Evolutionary conservation across 2,113 vertebrate species (phyloP).

Genomic region (Plestiodon gilberti): DNA sequence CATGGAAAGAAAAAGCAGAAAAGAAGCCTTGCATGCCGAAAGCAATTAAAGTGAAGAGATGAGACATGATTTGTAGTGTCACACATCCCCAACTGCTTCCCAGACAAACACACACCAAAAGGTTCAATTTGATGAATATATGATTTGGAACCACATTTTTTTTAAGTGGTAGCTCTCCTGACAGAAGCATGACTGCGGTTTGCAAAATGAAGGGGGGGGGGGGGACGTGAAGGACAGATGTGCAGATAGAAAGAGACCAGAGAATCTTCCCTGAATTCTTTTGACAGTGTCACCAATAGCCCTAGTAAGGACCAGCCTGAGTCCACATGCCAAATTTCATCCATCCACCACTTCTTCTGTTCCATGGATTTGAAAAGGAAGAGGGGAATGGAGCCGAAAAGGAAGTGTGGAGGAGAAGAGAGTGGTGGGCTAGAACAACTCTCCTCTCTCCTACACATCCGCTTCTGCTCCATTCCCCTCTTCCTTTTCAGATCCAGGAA

Average conservation of each 20-base stretch:
- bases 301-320: too few relatives aligned
- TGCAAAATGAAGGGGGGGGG: background rate
- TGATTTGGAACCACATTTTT: background rate
- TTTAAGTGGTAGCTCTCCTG: background rate
- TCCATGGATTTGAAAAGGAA: too few relatives aligned
- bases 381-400: too few relatives aligned
- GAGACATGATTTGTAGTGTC: background rate
- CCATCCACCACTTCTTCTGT: too few relatives aligned
- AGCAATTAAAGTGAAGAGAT: background rate
- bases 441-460: too few relatives aligned
- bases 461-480: too few relatives aligned
- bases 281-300: background rate
- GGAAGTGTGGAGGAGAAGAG: too few relatives aligned
- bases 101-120: background rate
- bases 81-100: background rate
- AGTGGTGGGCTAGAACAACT: too few relatives aligned
- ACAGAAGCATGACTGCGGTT: background rate
- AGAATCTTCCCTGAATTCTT: background rate
- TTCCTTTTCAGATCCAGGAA: too few relatives aligned
- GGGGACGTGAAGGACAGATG: background rate
- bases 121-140: background rate
- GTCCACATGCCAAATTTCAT: too few relatives aligned
- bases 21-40: background rate
- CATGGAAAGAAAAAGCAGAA: constrained; percentile 9
- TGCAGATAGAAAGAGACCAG: background rate